Conservation (phyloP, 2,113 vertebrate species). For the Crocuta crocuta region DNA sequence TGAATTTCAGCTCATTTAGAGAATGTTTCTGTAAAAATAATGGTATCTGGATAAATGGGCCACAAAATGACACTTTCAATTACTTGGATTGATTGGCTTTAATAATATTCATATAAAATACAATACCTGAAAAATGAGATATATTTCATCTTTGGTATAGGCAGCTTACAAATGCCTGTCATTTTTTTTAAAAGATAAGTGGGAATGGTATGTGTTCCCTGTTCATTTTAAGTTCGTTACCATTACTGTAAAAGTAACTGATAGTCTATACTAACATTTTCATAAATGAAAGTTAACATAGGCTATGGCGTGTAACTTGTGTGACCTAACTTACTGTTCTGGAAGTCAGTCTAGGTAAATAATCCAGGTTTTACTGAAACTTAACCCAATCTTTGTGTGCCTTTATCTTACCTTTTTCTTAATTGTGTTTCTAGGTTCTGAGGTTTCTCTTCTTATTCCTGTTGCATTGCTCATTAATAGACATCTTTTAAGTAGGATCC, state of each 20-base stretch:
- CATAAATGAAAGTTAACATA: not conserved
- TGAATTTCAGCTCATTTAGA: not conserved
- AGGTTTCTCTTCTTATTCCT: not conserved
- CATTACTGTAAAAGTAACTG: not conserved
- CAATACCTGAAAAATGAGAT: not conserved
- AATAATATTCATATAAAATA: not conserved
- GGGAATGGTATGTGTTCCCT: not conserved
- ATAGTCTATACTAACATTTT: not conserved
- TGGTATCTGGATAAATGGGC: not conserved
- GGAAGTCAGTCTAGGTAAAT: not conserved
- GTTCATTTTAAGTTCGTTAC: not conserved
- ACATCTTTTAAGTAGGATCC: conserved; percentile 51
- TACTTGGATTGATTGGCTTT: not conserved
- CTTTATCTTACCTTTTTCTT: conserved; percentile 38
- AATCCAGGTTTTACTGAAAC: conserved; percentile 23
- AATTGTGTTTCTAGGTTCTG: conserved; percentile 49
- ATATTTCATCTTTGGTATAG: not conserved
- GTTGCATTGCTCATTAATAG: conserved; percentile 26
- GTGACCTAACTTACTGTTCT: not conserved
- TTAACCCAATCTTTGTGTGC: not conserved
- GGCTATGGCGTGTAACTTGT: not conserved
- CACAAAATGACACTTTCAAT: not conserved
- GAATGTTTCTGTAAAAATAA: conserved; percentile 5
- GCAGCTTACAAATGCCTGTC: not conserved
- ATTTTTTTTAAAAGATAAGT: conserved; percentile 23